Base-by-base conservation (phyloP, 2,797 vertebrate genomes). In the Choloepus didactylus region DNA sequence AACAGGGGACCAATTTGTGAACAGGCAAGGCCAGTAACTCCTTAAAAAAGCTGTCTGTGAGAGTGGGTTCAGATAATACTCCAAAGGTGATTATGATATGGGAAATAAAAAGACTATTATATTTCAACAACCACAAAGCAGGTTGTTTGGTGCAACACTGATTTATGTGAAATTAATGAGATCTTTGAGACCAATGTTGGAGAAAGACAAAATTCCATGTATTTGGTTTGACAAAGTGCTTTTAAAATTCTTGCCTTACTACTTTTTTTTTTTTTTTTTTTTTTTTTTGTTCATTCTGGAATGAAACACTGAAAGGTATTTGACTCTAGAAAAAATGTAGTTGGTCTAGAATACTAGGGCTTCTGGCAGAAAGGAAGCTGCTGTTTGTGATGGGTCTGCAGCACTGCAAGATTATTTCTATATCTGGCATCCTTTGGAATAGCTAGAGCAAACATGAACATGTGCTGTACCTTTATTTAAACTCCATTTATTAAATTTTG, bases 191-290 rank as follows among this genome's bases (percentile, higher is more conserved):
- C 38, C 12, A 11, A 0, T 27, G 29, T 54, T 81, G 23, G 59
- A 75, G 19, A 59, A 9, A 10, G 23, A 75, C 18, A 87, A 87
- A 25, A 67, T 59, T 64, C 44, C 46, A 14, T 27, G n/a, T 23
- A 18, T 16, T 82, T 56, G 7, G 12, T 85, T 89, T 86, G 46
- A 72, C 9, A 10, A 5, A 59, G 44, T 27, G 19, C 38, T 89
- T 69, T 60, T 35, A 89, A 92, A 73, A 41, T 35, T 89, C 12
- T 62, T 59, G 19, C 31, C 79, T 92, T 83, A n/a, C n/a, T 90
- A 27, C n/a, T 35, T 35, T 35, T 35, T 35, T 35, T 35, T 35
- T 35, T 35, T 35, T 35, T 35, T 35, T 35, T 35, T 35, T 35
- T 92, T 80, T 87, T 83, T 87, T n/a, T 76, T 56, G 46, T 73